These are phyloP conservation scores for Odocoileus virginianus DNA, from an alignment of 2,113 vertebrate genomes.

Conservation along the genomic window DNA sequence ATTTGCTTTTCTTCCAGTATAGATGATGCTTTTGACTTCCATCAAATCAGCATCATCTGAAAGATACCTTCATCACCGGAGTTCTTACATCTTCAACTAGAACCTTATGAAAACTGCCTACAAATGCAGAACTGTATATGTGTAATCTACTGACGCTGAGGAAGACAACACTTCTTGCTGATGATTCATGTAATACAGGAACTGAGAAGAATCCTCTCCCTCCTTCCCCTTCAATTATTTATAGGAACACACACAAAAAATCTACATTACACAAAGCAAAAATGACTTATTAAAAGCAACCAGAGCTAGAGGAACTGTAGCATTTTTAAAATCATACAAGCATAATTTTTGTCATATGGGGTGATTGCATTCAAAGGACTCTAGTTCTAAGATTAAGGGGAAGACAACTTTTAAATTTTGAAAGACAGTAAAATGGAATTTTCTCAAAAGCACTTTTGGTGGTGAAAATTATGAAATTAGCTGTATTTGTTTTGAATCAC, in stretches of 20 bases:
- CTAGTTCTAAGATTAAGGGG: slow-evolving; percentile 26
- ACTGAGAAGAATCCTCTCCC: neutral
- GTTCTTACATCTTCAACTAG: neutral
- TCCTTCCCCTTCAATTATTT: slow-evolving; percentile 33
- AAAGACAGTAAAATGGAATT: slow-evolving; percentile 16
- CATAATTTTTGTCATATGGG: neutral
- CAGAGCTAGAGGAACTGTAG: neutral
- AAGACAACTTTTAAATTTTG: slow-evolving; percentile 30
- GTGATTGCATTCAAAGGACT: neutral
- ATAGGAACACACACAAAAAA: neutral
- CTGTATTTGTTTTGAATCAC: neutral
- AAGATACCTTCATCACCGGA: neutral
- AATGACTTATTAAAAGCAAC: neutral
- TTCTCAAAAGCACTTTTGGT: slow-evolving; percentile 11
- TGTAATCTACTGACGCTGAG: neutral
- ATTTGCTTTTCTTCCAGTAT: neutral
- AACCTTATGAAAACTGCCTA: neutral
- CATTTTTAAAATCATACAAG: neutral
- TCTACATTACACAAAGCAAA: neutral
- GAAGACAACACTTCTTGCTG: slow-evolving; percentile 19
- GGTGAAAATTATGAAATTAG: neutral
- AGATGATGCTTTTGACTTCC: neutral
- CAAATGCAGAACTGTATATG: neutral
- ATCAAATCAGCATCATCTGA: neutral
- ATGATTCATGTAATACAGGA: neutral